phyloP scores from a whole-genome alignment of 2,797 vertebrate genomes.

The Cynodonichthys magdalenae region DNA sequence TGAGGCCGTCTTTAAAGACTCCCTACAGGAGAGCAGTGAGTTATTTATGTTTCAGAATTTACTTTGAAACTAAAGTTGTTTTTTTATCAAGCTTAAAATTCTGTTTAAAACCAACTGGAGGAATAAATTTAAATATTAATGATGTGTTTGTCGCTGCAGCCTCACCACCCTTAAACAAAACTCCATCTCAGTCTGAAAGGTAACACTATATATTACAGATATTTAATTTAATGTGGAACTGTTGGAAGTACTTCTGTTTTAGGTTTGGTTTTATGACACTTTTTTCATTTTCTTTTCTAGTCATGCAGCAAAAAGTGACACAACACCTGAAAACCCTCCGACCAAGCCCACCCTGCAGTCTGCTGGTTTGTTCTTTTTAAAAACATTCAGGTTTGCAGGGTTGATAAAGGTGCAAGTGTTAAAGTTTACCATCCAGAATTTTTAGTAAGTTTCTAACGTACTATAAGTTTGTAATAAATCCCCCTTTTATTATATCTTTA shows the following conservation, averaged over 20 bases:
- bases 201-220: conserved; percentile 26
- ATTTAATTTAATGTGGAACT: no score
- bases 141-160: conserved; percentile 41
- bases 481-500: no score
- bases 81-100: not conserved
- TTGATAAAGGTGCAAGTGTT: no score
- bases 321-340: conserved; percentile 30
- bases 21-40: conserved; percentile 43
- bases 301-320: conserved; percentile 31
- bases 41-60: not conserved
- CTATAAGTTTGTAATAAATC: no score
- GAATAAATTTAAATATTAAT: not conserved
- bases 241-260: not conserved
- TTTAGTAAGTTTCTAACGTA: no score
- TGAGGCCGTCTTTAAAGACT: conserved; percentile 33
- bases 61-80: conserved; percentile 6
- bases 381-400: conserved; percentile 9
- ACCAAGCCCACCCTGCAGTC: conserved; percentile 49
- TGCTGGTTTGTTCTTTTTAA: conserved; percentile 44
- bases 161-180: conserved; percentile 49
- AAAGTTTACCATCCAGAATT: no score
- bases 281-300: conserved; percentile 33
- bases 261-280: rapidly evolving
- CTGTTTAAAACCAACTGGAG: not conserved
- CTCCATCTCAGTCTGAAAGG: conserved; percentile 58